These are phyloP conservation scores for Spea multiplicata DNA, from an alignment of 2,113 vertebrate genomes.

Conservation along the genomic window DNA sequence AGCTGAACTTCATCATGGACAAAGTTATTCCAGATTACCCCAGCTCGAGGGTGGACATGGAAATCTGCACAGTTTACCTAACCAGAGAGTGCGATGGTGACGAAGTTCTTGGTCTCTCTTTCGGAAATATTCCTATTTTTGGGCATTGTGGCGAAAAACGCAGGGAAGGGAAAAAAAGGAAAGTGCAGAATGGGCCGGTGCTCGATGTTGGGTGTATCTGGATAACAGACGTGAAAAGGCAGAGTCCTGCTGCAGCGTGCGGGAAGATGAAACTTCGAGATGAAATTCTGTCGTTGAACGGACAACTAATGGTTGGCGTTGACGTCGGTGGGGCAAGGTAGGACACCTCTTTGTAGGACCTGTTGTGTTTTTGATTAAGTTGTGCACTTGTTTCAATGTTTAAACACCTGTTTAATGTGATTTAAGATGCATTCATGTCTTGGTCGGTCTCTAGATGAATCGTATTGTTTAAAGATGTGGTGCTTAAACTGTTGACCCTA, in stretches of 20 bases:
- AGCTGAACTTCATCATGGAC: conserved; percentile 81
- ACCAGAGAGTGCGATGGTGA: conserved; percentile 70
- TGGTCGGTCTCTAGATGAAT: too few relatives aligned
- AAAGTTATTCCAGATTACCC: conserved; percentile 57
- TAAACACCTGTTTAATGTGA: too few relatives aligned
- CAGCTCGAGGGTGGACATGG: conserved; percentile 65
- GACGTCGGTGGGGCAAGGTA: conserved; percentile 93
- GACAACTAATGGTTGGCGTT: conserved; percentile 94
- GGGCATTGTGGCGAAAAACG: conserved; percentile 86
- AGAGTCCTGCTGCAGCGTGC: conserved; percentile 79
- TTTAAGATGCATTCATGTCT: too few relatives aligned
- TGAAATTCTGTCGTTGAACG: conserved; percentile 90
- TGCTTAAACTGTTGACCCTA: too few relatives aligned
- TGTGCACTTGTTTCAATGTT: too few relatives aligned
- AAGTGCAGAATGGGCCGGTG: conserved; percentile 76
- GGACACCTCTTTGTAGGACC: conserved; percentile 5
- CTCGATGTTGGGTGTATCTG: conserved; percentile 92
- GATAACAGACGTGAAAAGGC: conserved; percentile 92
- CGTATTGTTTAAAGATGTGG: too few relatives aligned
- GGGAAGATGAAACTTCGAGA: conserved; percentile 86
- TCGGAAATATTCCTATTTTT: conserved; percentile 92
- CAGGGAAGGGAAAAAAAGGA: conserved; percentile 76
- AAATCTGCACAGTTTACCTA: conserved; percentile 82
- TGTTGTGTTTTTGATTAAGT: too few relatives aligned
- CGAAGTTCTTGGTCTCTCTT: conserved; percentile 82